Conservation (phyloP, 1,140 invertebrate genomes). For the Drosophila watanabei region DNA sequence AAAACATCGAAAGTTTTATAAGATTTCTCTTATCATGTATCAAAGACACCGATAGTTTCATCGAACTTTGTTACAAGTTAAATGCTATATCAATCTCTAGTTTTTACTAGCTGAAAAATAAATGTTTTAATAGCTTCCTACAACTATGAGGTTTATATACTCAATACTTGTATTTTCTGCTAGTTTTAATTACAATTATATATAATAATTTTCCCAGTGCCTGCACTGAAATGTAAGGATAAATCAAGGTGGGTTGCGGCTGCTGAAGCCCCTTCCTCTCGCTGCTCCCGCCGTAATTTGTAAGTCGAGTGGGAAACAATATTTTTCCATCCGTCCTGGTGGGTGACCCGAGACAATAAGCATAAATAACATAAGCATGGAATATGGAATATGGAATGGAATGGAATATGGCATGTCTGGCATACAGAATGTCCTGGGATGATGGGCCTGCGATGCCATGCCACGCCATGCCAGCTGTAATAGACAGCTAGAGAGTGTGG, state of each 20-base stretch:
- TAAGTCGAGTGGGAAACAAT: conserved; percentile 61
- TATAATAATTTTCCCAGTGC: not conserved
- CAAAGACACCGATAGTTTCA: not conserved
- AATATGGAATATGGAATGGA: conserved; percentile 48
- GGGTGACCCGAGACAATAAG: conserved; percentile 65
- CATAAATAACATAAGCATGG: conserved; percentile 72
- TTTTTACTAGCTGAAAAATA: too few species aligned
- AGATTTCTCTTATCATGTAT: too few species aligned
- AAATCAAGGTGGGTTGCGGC: conserved; percentile 68
- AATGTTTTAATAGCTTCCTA: not conserved
- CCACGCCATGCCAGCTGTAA: conserved; percentile 37
- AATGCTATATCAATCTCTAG: too few species aligned
- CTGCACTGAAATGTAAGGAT: conserved; percentile 62
- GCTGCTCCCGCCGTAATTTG: conserved; percentile 62
- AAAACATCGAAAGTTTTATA: not conserved
- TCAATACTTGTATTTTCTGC: too few species aligned
- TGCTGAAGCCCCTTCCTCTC: conserved; percentile 3
- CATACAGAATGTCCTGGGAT: conserved; percentile 26
- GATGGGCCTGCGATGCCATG: conserved; percentile 15
- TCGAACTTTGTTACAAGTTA: not conserved
- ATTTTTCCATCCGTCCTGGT: conserved; percentile 39
- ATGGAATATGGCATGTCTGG: conserved; percentile 40
- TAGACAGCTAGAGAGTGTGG: conserved; percentile 35
- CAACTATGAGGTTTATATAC: not conserved
- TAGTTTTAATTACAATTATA: not conserved